Evolutionary conservation across 2,797 vertebrate species (phyloP), one percentile per base, ranked within the genome.

Genomic region (Lemur catta): DNA sequence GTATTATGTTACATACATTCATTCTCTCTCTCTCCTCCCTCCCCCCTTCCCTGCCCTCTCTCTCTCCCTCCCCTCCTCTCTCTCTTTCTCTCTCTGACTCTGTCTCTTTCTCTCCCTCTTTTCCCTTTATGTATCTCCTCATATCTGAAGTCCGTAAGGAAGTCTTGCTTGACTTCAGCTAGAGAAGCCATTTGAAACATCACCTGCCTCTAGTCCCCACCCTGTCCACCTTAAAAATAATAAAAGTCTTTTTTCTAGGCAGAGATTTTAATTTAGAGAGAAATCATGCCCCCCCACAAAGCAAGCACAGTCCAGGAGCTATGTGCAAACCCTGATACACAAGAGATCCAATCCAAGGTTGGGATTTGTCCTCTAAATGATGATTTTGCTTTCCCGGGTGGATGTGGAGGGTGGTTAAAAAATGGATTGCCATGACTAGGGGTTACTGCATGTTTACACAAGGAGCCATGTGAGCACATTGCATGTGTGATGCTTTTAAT

Each of bases 101-200:
- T 93, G 33, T 59, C 57, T 69, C 57, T 94, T 46, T 82, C 72
- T 75, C 33, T 17, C 28, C 10, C 33, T 17, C 28, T 7, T 14
- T 15, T 33, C 18, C 20, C 10, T 15, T 65, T 76, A 1, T 28
- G 17, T 33, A 15, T 52, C 17, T 75, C 10, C 1, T 0, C 5
- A 0, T 76, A 0, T 72, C 67, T 33, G 11, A 84, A 0, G 41
- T 82, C 61, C 65, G 13, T 30, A 26, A 82, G 75, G 65, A 97
- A 71, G 65, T 67, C 12, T n/a, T 55, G 0, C 72, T 13, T 48
- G 81, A 2, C 0, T 0, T 76, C 75, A 87, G 24, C 30, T 28
- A 79, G 82, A 93, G 28, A 52, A 89, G 52, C 79, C 57, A 1
- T 76, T 88, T 55, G n/a, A 92, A 93, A 55, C 20, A 59, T 59